Base-by-base conservation (phyloP, 2,888 invertebrate species). In the Ornithoptera priamus region DNA sequence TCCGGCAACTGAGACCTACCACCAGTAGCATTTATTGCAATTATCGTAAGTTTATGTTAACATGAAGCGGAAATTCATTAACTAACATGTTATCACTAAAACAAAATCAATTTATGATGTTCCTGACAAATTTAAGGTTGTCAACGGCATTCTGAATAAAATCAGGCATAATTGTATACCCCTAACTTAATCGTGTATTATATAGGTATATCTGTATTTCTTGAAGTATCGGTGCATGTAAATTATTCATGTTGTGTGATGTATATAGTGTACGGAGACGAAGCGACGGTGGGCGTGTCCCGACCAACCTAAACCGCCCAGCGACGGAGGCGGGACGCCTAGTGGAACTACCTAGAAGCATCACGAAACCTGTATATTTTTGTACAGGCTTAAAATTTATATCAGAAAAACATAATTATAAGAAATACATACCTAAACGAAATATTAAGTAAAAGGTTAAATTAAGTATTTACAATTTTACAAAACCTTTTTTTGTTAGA, bases 261-360 rank as follows among this genome's bases (percentile, higher is more conserved):
- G 71, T 71, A 73, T 67, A 73, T 71, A 72, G 71, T 76, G 72
- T 76, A 72, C 71, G 72, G 60, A 62, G 50, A 66, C 62, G 70
- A 57, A 69, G 74, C 77, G 81, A 75, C 80, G 80, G 84, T 88
- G 90, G 90, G 91, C 90, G 91, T 90, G 90, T 85, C 87, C 72
- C 72, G 59, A 59, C 59, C 58, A 71, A 71, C 62, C 62, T 69
- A 68, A 73, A 77, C 85, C 90, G 90, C 91, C 90, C 89, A 87
- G 86, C 81, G 81, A 72, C 81, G 81, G 82, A 78, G 84, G 84
- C 85, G 89, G 87, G 86, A 78, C 87, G 56, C 20, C 20, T 56
- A 57, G 42, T 30, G 50, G 42, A 62, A 65, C 65, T 61, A 50
- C 66, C 69, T 66, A 69, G 69, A 58, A 42, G 30, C 1, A 56